phyloP scores from a whole-genome alignment of 2,888 invertebrate genomes.

The Drosophila mercatorum region DNA sequence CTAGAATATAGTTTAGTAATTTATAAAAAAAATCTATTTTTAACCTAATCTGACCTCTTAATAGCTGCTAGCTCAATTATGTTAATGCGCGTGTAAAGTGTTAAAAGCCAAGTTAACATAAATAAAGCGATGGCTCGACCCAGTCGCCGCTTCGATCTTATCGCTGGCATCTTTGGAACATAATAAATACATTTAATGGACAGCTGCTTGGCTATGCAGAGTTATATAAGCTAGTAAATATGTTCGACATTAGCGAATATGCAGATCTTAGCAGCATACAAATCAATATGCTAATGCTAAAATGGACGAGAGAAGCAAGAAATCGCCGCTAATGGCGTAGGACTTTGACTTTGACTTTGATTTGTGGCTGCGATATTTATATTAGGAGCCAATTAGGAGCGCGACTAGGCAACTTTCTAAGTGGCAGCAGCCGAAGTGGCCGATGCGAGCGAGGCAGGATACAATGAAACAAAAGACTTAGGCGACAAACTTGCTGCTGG shows the following conservation, averaged over 20 bases:
- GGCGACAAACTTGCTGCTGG: constrained; percentile 49
- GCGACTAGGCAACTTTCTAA: constrained; percentile 31
- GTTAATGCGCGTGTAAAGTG: constrained; percentile 9
- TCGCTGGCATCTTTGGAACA: constrained; percentile 10
- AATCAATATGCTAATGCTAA: constrained; percentile 7
- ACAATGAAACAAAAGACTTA: constrained; percentile 49
- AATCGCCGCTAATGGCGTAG: not conserved
- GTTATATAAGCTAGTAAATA: constrained; percentile 12
- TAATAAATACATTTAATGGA: constrained; percentile 8
- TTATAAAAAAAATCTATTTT: not conserved
- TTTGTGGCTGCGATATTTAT: constrained; percentile 19
- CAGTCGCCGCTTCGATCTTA: constrained; percentile 1
- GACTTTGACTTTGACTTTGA: constrained; percentile 11
- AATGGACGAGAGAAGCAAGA: not conserved
- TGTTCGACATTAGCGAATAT: constrained; percentile 5
- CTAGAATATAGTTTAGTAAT: not conserved
- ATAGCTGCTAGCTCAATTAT: constrained; percentile 5
- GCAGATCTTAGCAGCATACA: constrained; percentile 2
- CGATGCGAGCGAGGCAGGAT: constrained; percentile 33
- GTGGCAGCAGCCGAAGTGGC: not conserved
- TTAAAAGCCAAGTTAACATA: constrained; percentile 2
- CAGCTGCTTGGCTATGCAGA: constrained; percentile 7
- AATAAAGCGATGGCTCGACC: not conserved
- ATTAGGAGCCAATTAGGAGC: constrained; percentile 30
- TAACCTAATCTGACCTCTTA: not conserved